phyloP scores from a whole-genome alignment of 2,113 vertebrate genomes.

The Pogonocichla stellata region DNA sequence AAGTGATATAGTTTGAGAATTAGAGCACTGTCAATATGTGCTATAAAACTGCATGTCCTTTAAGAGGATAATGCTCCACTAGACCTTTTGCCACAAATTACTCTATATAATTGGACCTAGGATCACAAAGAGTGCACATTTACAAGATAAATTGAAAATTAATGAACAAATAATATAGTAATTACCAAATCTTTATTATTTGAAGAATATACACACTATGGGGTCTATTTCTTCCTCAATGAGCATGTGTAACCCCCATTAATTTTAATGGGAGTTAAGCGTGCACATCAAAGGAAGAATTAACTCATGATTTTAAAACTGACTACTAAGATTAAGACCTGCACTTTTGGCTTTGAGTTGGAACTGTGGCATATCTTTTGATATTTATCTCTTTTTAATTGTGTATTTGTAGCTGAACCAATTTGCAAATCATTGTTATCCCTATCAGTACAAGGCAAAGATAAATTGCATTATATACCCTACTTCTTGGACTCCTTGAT shows the following conservation, averaged over 20 bases:
- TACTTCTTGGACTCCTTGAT: constrained; percentile 71
- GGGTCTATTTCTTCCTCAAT: constrained; percentile 72
- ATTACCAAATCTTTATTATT: constrained; percentile 77
- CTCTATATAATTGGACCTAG: constrained; percentile 74
- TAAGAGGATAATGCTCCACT: constrained; percentile 63
- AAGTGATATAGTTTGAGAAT: constrained; percentile 6
- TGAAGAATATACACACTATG: constrained; percentile 67
- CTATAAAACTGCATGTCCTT: constrained; percentile 59
- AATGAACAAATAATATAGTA: constrained; percentile 78
- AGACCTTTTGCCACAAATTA: constrained; percentile 71
- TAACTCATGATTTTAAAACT: constrained; percentile 70
- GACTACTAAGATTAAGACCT: constrained; percentile 76
- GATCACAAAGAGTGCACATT: constrained; percentile 74
- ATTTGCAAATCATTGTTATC: constrained; percentile 77
- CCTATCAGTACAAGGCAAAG: constrained; percentile 74
- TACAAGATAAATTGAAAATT: constrained; percentile 83
- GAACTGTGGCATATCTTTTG: constrained; percentile 71
- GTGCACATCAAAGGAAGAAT: constrained; percentile 71
- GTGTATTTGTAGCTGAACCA: constrained; percentile 75
- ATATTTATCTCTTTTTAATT: constrained; percentile 82
- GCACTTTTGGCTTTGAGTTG: constrained; percentile 74
- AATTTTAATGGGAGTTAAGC: constrained; percentile 83
- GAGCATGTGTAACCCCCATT: constrained; percentile 78
- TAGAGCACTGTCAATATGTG: constrained; percentile 54
- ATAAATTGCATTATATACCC: constrained; percentile 71